Base-by-base conservation (phyloP, 1,140 invertebrate species). In the Orius insidiosus region DNA sequence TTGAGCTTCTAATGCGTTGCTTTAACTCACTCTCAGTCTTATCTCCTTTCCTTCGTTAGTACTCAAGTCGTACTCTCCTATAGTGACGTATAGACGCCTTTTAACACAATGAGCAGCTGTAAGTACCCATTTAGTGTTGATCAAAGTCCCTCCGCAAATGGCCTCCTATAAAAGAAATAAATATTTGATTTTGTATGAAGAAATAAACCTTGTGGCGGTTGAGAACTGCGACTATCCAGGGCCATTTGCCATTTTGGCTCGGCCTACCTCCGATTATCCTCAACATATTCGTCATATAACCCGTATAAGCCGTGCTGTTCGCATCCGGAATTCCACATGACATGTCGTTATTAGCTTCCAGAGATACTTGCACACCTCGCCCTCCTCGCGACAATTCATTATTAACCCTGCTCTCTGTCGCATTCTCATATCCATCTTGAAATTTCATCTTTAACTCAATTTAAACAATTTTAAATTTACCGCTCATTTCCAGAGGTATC, bases 151-250 rank as follows among this genome's bases (percentile, higher is more conserved):
- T 0, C 87, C 88, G 58, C 89, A 96, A 40, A 53, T 53, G 13
- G 48, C 51, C 35, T 54, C 53, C 53, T 54, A 32, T n/a, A 38
- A 45, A 32, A 48, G 2, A 33, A 33, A 31, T 14, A 9, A 42
- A 10, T 2, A 41, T 16, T 3, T 2, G n/a, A 10, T 10, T 41
- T 3, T n/a, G 14, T 3, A 33, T n/a, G 32, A 7, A 33, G 6
- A 33, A 33, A 7, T 33, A n/a, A n/a, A 85, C 81, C 61, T 76
- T 76, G 59, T 73, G 78, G 58, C 76, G 70, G 60, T 89, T 92
- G 16, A 93, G 64, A 11, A 94, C 75, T 33, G 84, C 87, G 11
- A 92, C 85, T 67, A 90, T 81, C 89, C 89, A 94, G 0, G 87
- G 85, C 89, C 90, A 95, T 55, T 77, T 77, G 7, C 85, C 80